phyloP scores from a whole-genome alignment of 2,888 invertebrate genomes.

The Anaspis maculata region DNA sequence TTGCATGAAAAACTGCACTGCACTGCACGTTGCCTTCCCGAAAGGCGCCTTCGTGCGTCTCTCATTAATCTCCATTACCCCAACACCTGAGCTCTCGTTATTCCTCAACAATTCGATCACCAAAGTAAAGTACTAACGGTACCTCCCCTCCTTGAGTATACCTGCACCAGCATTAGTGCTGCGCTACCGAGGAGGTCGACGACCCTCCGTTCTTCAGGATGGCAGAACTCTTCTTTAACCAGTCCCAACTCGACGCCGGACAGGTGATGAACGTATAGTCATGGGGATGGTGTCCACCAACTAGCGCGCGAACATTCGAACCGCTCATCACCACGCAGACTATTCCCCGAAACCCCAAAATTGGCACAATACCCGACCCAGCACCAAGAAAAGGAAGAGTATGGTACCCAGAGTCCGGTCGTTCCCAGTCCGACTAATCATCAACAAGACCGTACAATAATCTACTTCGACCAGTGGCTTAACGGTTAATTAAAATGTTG shows the following conservation, averaged over 20 bases:
- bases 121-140: slow-evolving; percentile 38
- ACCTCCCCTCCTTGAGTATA: slow-evolving; percentile 35
- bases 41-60: slow-evolving; percentile 6
- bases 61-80: slow-evolving; percentile 8
- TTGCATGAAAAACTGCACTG: too few relatives aligned
- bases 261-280: slow-evolving; percentile 31
- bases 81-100: slow-evolving; percentile 26
- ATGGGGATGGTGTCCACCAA: slow-evolving; percentile 33
- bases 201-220: slow-evolving; percentile 36
- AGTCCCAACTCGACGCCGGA: slow-evolving; percentile 35
- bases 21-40: slow-evolving; percentile 5
- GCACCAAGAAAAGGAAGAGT: too few relatives aligned
- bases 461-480: too few relatives aligned
- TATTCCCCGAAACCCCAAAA: too few relatives aligned
- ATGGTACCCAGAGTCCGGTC: too few relatives aligned
- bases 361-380: too few relatives aligned
- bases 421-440: too few relatives aligned
- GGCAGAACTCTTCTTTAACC: slow-evolving; percentile 34
- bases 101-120: slow-evolving; percentile 35
- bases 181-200: slow-evolving; percentile 33
- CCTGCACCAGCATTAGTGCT: slow-evolving; percentile 34
- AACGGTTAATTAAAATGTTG: too few relatives aligned
- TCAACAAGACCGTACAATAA: too few relatives aligned
- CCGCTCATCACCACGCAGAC: too few relatives aligned
- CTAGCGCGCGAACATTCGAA: slow-evolving; percentile 31